Conservation (phyloP, 2,113 vertebrate species). For the Apaloderma vittatum region DNA sequence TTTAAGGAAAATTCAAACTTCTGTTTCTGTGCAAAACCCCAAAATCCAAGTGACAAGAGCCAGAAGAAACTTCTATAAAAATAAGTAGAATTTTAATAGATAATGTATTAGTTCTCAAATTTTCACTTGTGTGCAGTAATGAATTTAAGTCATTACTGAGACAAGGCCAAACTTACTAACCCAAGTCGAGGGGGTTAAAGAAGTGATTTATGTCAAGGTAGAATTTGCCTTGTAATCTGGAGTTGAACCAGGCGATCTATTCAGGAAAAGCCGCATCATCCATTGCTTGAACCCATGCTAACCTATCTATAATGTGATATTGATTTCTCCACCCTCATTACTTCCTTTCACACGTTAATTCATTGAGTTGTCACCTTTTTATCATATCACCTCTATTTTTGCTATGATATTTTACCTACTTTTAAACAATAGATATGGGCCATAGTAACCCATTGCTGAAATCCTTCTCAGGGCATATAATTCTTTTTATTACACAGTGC, state of each 20-base stretch:
- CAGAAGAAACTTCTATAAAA: constrained; percentile 2
- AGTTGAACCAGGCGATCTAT: background rate
- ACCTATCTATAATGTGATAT: background rate
- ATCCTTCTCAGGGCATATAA: background rate
- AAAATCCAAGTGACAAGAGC: background rate
- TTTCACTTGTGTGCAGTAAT: background rate
- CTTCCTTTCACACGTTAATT: background rate
- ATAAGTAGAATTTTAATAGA: background rate
- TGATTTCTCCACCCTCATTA: background rate
- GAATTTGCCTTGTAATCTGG: background rate
- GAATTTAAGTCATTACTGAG: background rate
- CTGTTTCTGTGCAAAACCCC: background rate
- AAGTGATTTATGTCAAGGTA: background rate
- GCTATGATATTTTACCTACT: background rate
- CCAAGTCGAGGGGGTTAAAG: background rate
- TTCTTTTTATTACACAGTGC: background rate
- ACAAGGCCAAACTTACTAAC: background rate
- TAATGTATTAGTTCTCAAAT: background rate
- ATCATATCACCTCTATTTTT: background rate
- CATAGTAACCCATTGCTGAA: background rate
- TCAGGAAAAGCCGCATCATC: background rate
- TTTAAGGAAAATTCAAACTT: background rate
- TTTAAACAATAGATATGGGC: background rate
- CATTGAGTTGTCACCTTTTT: background rate
- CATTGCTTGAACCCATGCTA: background rate